phyloP scores from a whole-genome alignment of 2,888 invertebrate species.

The Esperia sulphurella region DNA sequence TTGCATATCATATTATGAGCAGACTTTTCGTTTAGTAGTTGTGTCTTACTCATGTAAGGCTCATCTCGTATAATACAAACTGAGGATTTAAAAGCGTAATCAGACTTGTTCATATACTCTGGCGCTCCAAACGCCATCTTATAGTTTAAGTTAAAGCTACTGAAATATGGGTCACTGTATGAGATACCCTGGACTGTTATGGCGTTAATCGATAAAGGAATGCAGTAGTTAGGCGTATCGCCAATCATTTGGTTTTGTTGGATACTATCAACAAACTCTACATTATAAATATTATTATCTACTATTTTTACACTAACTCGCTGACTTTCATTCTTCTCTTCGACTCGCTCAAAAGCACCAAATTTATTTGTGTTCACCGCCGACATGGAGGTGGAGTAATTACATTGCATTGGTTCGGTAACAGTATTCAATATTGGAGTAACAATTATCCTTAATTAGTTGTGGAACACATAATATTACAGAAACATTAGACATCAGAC shows the following conservation, averaged over 20 bases:
- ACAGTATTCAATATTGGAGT: slow-evolving; percentile 78
- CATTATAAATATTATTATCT: slow-evolving; percentile 80
- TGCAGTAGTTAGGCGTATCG: slow-evolving; percentile 78
- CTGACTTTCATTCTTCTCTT: slow-evolving; percentile 77
- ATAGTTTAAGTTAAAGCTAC: slow-evolving; percentile 80
- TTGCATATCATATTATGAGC: slow-evolving; percentile 63
- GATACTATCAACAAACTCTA: slow-evolving; percentile 79
- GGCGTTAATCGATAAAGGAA: slow-evolving; percentile 80
- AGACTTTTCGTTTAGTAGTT: slow-evolving; percentile 66
- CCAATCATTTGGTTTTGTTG: slow-evolving; percentile 80
- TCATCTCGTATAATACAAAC: slow-evolving; percentile 77
- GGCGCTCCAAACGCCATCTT: slow-evolving; percentile 78
- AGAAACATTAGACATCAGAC: slow-evolving; percentile 79
- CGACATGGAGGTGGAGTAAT: slow-evolving; percentile 81
- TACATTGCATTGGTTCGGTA: slow-evolving; percentile 80
- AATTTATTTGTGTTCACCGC: slow-evolving; percentile 79
- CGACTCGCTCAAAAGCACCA: slow-evolving; percentile 79
- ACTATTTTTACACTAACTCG: slow-evolving; percentile 77
- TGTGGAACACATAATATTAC: slow-evolving; percentile 83
- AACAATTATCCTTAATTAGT: slow-evolving; percentile 80
- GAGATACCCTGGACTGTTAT: slow-evolving; percentile 81
- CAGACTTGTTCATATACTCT: slow-evolving; percentile 80
- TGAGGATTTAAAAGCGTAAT: slow-evolving; percentile 81
- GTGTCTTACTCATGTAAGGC: slow-evolving; percentile 65
- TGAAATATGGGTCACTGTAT: slow-evolving; percentile 80